These are phyloP conservation scores for Meandrina meandrites DNA, from an alignment of 92 coral and sea anemone species.

Conservation along the genomic window DNA sequence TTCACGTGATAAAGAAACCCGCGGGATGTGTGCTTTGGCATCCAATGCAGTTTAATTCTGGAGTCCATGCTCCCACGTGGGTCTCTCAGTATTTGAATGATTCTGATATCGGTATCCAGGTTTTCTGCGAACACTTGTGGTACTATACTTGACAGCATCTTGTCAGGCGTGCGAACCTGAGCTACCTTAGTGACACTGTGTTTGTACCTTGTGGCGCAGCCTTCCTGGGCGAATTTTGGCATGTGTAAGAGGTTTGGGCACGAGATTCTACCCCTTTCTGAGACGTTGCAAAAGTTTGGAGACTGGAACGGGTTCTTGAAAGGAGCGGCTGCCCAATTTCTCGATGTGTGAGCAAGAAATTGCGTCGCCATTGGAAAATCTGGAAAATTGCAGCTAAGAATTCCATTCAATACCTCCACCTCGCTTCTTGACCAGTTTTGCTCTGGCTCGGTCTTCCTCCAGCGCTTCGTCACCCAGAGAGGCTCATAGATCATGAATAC, in stretches of 20 bases:
- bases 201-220: constrained; percentile 12
- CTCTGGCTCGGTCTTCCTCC: constrained; percentile 3
- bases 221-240: constrained; percentile 26
- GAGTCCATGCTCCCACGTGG: constrained; percentile 41
- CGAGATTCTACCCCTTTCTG: neutral
- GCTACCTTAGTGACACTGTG: constrained; percentile 51
- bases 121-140: constrained; percentile 31
- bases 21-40: constrained; percentile 25
- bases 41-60: constrained; percentile 36
- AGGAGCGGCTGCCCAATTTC: constrained; percentile 34
- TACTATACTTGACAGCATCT: constrained; percentile 8
- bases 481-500: constrained; percentile 49
- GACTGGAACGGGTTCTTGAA: constrained; percentile 35
- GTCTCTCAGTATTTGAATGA: constrained; percentile 45
- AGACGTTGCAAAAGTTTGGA: constrained; percentile 35
- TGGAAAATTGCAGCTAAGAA: constrained; percentile 35
- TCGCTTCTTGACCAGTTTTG: constrained; percentile 42
- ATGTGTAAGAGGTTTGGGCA: constrained; percentile 22
- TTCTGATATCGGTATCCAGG: constrained; percentile 35
- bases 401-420: constrained; percentile 32
- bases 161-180: constrained; percentile 21
- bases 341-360: constrained; percentile 27
- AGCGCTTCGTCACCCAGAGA: constrained; percentile 36
- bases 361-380: constrained; percentile 20
- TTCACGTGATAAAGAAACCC: neutral